Percentiles rank a stretch among this genome's conserved stretches.
These are phyloP conservation scores for Apodemus sylvaticus DNA, from an alignment of 2,113 vertebrate species.

Conservation along the genomic window DNA sequence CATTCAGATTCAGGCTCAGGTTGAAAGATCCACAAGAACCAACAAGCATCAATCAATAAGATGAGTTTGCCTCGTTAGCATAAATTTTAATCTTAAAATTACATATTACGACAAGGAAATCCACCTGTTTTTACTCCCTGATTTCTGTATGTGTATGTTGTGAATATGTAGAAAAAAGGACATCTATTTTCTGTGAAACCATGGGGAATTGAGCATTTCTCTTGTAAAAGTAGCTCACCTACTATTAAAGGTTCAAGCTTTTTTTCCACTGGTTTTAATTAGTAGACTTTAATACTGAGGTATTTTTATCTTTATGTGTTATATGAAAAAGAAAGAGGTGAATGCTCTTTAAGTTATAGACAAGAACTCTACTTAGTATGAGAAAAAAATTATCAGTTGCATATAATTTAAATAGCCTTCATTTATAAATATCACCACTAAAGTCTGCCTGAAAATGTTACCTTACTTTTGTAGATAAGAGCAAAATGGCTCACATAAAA, in stretches of 20 bases:
- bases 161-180: not conserved
- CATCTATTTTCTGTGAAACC: not conserved
- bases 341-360: conserved; percentile 6
- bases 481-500: conserved; percentile 2
- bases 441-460: not conserved
- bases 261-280: not conserved
- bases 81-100: conserved; percentile 22
- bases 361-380: not conserved
- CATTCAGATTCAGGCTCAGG: not conserved
- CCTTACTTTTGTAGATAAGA: conserved; percentile 47
- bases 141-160: not conserved
- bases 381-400: not conserved
- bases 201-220: not conserved
- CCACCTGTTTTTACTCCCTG: not conserved
- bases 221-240: not conserved
- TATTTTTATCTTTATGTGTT: not conserved
- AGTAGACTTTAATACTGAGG: not conserved
- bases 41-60: not conserved
- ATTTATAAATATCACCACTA: not conserved
- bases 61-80: not conserved
- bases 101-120: not conserved
- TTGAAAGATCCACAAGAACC: not conserved
- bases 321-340: not conserved
- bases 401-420: conserved; percentile 11
- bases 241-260: not conserved